phyloP scores from a whole-genome alignment of 2,797 vertebrate species.

The Threskiornis aethiopicus region DNA sequence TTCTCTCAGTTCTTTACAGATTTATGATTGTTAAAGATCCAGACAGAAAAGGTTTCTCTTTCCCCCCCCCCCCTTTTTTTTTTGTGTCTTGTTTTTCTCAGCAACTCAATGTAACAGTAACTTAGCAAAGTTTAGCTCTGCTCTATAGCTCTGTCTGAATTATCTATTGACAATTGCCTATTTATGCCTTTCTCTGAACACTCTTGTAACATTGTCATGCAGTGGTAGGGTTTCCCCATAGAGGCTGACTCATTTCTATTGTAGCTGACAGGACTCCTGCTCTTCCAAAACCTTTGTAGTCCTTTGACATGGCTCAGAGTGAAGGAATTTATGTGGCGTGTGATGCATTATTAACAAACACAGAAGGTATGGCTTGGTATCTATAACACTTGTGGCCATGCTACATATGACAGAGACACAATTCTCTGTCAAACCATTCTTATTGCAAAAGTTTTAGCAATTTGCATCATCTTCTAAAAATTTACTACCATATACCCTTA shows the following conservation, averaged over 20 bases:
- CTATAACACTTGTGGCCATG: not conserved
- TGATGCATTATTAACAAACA: not conserved
- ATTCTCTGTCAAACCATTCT: not conserved
- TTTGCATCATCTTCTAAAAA: not conserved
- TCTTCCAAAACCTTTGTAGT: not conserved
- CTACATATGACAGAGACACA: not conserved
- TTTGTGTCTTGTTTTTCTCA: not conserved
- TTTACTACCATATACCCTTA: not conserved
- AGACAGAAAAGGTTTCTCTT: not conserved
- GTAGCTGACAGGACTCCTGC: not conserved
- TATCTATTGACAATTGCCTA: not conserved
- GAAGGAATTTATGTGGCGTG: not conserved
- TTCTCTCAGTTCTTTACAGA: conserved; percentile 28
- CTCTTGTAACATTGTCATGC: not conserved
- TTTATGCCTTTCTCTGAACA: not conserved
- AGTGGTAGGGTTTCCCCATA: not conserved
- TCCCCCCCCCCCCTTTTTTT: not conserved
- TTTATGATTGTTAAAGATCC: not conserved
- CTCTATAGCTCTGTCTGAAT: not conserved
- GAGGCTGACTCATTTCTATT: not conserved
- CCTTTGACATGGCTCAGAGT: not conserved
- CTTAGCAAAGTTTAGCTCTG: not conserved
- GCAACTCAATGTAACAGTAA: not conserved
- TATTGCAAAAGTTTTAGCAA: not conserved
- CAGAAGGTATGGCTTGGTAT: not conserved